Conservation (phyloP, 2,888 invertebrate species). For the Diarsia mendica region DNA sequence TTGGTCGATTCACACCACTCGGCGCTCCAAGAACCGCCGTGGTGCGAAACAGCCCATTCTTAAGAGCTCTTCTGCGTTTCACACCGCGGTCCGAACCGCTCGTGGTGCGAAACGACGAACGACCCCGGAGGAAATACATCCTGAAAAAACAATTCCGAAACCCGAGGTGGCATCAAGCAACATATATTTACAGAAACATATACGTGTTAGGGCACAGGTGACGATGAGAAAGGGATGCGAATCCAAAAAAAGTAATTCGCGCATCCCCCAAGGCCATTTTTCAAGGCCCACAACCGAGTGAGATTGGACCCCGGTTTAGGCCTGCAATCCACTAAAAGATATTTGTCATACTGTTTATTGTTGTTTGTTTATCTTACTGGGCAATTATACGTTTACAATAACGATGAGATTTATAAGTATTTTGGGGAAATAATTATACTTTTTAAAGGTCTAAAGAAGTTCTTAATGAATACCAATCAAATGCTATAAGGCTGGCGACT, state of each 20-base stretch:
- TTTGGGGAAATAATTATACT: not conserved
- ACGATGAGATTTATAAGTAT: not conserved
- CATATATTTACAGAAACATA: slow-evolving; percentile 54
- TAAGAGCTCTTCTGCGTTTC: no score
- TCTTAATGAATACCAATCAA: not conserved
- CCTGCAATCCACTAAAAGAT: slow-evolving; percentile 30
- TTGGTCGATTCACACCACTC: no score
- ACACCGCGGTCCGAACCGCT: no score
- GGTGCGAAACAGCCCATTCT: no score
- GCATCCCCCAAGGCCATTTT: slow-evolving; percentile 68
- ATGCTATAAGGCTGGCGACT: not conserved
- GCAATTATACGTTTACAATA: not conserved
- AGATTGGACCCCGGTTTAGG: slow-evolving; percentile 63
- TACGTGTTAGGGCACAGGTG: slow-evolving; percentile 62
- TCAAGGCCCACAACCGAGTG: slow-evolving; percentile 63
- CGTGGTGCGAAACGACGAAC: no score
- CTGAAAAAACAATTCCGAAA: not conserved
- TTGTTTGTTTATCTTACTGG: not conserved
- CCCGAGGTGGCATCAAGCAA: slow-evolving; percentile 20
- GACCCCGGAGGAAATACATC: no score
- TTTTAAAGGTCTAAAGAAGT: not conserved
- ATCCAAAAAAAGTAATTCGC: slow-evolving; percentile 70
- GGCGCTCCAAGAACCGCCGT: no score
- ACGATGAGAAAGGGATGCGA: slow-evolving; percentile 68
- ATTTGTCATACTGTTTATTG: slow-evolving; percentile 10